These are phyloP conservation scores for Acanthurus tractus DNA, from an alignment of 2,797 vertebrate species.

Conservation along the genomic window DNA sequence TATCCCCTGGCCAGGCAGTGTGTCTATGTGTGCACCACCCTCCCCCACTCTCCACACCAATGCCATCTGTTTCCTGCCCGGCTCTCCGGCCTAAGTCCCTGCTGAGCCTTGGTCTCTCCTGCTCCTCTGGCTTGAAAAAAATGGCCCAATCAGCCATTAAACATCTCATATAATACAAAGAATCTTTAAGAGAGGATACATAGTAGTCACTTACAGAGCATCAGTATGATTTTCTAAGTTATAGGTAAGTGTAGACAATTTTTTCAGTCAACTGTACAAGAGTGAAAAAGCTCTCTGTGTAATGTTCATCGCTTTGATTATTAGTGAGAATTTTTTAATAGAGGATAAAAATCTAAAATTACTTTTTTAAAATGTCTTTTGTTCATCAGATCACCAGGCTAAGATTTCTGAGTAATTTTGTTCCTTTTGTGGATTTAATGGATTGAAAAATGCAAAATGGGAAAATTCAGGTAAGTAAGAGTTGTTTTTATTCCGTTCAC, in stretches of 20 bases:
- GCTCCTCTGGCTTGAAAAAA: conserved; percentile 38
- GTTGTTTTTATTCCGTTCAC: no score
- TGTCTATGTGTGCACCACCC: conserved; percentile 45
- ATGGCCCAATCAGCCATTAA: conserved; percentile 43
- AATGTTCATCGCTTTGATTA: background rate
- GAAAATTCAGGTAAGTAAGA: no score
- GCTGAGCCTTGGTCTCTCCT: conserved; percentile 62
- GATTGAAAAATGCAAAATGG: no score
- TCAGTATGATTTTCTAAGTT: background rate
- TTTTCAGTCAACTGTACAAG: background rate
- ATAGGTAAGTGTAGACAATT: background rate
- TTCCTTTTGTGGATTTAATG: no score
- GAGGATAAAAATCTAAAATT: no score
- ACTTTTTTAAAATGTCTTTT: no score
- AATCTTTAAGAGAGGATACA: conserved; percentile 10
- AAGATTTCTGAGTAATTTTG: no score
- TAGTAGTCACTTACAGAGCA: background rate
- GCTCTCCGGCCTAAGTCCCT: conserved; percentile 70
- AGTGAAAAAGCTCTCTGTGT: background rate
- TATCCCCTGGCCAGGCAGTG: conserved; percentile 71
- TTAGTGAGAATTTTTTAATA: background rate
- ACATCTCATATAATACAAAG: conserved; percentile 17
- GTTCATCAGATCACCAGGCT: no score
- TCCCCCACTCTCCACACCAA: conserved; percentile 56
- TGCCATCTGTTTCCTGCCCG: conserved; percentile 82